A percentile compares a stretch with the other conserved stretches of the same genome.
Evolutionary conservation across 2,888 invertebrate genomes (phyloP).

Genomic region (Macropis europaea): DNA sequence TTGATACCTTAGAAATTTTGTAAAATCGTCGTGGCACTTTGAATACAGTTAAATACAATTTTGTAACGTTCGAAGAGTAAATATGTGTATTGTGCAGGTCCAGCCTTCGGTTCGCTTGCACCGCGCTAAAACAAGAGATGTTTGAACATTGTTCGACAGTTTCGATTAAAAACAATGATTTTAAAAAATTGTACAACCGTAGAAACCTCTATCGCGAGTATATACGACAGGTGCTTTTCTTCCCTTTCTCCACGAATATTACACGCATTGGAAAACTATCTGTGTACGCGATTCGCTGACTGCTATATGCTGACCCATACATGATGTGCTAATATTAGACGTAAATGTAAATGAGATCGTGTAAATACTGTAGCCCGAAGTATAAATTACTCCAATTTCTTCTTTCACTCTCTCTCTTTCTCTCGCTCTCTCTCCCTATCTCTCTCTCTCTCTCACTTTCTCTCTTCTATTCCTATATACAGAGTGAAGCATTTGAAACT

Average conservation of each 20-base stretch:
- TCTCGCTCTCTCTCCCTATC: background rate
- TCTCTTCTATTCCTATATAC: too few relatives aligned
- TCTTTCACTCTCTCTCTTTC: background rate
- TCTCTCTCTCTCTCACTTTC: background rate
- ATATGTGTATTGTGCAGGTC: background rate
- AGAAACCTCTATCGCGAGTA: slow-evolving; percentile 25
- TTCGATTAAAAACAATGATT: background rate
- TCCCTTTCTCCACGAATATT: slow-evolving; percentile 22
- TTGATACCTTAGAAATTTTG: too few relatives aligned
- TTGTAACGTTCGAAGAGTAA: too few relatives aligned
- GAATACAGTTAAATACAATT: too few relatives aligned
- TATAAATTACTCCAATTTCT: slow-evolving; percentile 55
- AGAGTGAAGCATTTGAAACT: too few relatives aligned
- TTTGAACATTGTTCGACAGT: background rate
- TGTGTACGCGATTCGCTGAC: slow-evolving; percentile 36
- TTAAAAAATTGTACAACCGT: background rate
- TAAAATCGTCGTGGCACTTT: too few relatives aligned
- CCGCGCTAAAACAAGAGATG: background rate
- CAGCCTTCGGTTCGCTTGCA: background rate
- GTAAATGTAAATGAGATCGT: slow-evolving; percentile 65
- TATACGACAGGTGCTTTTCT: slow-evolving; percentile 38
- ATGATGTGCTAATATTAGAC: slow-evolving; percentile 55
- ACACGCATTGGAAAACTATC: slow-evolving; percentile 36
- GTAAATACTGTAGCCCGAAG: slow-evolving; percentile 64
- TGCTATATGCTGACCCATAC: slow-evolving; percentile 34